Evolutionary conservation across 2,888 invertebrate genomes (phyloP), one percentile per base, ranked within the genome.

Genomic region (Lymantria monacha): DNA sequence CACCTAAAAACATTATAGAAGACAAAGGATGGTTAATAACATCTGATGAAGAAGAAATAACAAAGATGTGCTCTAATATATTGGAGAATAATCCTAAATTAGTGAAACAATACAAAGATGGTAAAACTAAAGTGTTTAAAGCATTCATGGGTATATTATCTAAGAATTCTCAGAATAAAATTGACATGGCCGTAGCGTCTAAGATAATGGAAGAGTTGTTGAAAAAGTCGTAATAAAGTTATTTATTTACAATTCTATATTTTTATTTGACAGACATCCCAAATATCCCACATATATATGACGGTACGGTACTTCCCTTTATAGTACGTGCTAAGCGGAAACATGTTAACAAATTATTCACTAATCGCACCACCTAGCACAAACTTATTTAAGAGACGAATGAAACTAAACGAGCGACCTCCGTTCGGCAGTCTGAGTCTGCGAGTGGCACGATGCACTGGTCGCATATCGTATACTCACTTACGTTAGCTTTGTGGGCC

Each of bases 41-140:
- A 55, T 92, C 85, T 41, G 93, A 96, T 72, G 81, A 91, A 56
- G 72, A 80, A 8, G 87, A 92, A 74, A 92, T 97, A 55, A 85
- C 82, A 47, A 81, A 90, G 59, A 78, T 94, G 41, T 97, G 97
- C 75, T 65, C 79, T 46, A 82, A 92, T 64, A 91, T 95, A 0
- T 79, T 97, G 31, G 75, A 92, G 11, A 92, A 93, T 55, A 95
- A 96, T 82, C 90, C 93, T 10, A 94, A 95, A 74, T 75, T 94
- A 48, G 95, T 95, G 0, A 85, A 92, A 57, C 91, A 93, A 62
- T 96, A 94, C 72, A 93, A 92, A 75, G 85, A 83, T 9, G 96
- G 96, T 7, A 96, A 96, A 83, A 80, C 77, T 0, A 95, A 95
- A 85, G 92, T 94, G 9, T 92, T 95, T 44, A 93, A 92, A 69